A percentile compares a stretch with the other conserved stretches of the same genome.
Evolutionary conservation across 2,113 vertebrate genomes (phyloP).

Genomic region (Callopanchax toddi): DNA sequence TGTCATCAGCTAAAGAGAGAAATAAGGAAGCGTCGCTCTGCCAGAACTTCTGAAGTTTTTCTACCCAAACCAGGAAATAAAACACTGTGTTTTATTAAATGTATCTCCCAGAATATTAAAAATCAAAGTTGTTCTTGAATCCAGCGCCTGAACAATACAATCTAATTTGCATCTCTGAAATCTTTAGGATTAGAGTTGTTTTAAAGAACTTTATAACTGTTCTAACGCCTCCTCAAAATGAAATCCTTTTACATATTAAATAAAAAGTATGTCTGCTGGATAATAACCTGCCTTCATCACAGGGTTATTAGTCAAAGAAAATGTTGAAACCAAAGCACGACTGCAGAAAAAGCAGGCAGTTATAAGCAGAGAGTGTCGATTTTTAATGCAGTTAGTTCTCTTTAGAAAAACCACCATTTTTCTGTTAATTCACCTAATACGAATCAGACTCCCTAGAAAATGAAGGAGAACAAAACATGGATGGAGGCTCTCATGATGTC

Average conservation of each 20-base stretch:
- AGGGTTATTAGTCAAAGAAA: background rate
- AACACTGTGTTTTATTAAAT: too few species aligned
- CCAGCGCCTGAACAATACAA: too few species aligned
- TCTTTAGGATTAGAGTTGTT: too few species aligned
- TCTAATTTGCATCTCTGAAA: too few species aligned
- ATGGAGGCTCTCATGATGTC: conserved; percentile 52
- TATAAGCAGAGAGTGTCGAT: background rate
- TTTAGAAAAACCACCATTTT: conserved; percentile 1
- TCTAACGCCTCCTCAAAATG: too few species aligned
- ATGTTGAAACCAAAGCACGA: conserved; percentile 1
- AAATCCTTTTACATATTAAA: too few species aligned
- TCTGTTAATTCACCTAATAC: conserved; percentile 9
- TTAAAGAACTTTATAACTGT: too few species aligned
- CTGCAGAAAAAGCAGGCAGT: background rate
- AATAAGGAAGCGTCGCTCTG: too few species aligned
- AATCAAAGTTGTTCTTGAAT: too few species aligned
- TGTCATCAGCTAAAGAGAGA: too few species aligned
- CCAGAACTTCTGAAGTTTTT: too few species aligned
- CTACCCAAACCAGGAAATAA: background rate
- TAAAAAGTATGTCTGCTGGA: background rate
- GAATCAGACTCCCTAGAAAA: background rate
- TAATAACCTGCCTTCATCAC: background rate
- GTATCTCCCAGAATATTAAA: too few species aligned
- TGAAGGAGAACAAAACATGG: background rate
- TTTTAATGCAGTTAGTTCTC: background rate